Conservation (phyloP, 1,140 invertebrate genomes). For the Elysia chlorotica region DNA sequence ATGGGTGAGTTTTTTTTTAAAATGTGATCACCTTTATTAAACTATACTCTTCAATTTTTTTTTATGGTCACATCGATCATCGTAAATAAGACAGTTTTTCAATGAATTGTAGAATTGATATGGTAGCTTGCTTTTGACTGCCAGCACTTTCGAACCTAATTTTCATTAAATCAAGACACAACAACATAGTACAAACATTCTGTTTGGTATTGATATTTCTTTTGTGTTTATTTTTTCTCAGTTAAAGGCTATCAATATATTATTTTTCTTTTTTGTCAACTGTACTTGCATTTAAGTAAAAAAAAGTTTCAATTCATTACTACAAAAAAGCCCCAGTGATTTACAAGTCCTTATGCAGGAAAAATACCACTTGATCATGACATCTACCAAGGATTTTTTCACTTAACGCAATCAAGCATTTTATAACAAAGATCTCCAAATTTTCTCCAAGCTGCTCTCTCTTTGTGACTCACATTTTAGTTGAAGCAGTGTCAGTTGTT, state of each 20-base stretch:
- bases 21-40: not conserved
- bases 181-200: not conserved
- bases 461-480: no score
- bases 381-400: no score
- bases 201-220: not conserved
- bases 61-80: not conserved
- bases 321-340: no score
- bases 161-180: not conserved
- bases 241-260: not conserved
- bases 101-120: not conserved
- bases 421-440: no score
- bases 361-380: no score
- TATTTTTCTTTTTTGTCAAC: not conserved
- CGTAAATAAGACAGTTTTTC: not conserved
- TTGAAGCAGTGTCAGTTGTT: no score
- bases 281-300: not conserved
- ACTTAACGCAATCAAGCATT: no score
- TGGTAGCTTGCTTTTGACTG: not conserved
- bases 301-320: no score
- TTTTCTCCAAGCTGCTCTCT: no score
- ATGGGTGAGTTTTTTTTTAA: conserved; percentile 4
- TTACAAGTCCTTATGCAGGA: no score
- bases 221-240: not conserved
- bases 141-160: not conserved
- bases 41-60: not conserved